phyloP scores from a whole-genome alignment of 2,888 invertebrate genomes.

The Plebejus anna region DNA sequence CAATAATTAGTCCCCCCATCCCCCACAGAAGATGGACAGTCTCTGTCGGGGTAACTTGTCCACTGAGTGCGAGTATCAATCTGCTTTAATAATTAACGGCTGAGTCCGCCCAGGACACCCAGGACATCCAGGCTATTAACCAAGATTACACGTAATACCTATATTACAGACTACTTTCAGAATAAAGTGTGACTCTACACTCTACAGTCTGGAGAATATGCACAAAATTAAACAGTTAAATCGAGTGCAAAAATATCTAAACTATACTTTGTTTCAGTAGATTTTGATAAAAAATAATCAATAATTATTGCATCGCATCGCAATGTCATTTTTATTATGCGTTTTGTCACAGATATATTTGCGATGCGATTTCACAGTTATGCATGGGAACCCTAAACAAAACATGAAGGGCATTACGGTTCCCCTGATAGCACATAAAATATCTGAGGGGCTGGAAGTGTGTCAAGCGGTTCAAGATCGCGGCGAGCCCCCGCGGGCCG shows the following conservation, averaged over 20 bases:
- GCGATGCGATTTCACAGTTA: too few relatives aligned
- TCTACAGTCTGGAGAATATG: neutral
- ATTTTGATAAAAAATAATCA: too few relatives aligned
- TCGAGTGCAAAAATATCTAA: too few relatives aligned
- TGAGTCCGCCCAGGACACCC: neutral
- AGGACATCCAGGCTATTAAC: neutral
- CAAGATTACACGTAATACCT: neutral
- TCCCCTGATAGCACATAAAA: neutral
- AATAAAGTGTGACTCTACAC: neutral
- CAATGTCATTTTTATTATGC: too few relatives aligned
- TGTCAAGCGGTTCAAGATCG: constrained; percentile 7
- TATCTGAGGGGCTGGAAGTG: neutral
- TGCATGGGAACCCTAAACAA: too few relatives aligned
- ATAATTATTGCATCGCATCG: too few relatives aligned
- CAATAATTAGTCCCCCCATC: neutral
- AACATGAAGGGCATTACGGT: too few relatives aligned
- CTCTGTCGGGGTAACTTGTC: neutral
- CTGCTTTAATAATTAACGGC: neutral
- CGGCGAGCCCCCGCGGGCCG: neutral
- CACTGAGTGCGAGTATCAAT: neutral
- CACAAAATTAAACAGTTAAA: too few relatives aligned
- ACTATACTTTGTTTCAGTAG: too few relatives aligned
- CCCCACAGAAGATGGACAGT: neutral
- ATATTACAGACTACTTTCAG: neutral
- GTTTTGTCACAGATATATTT: too few relatives aligned